Conservation (phyloP, 2,797 vertebrate species). For the Xenopus petersii region DNA sequence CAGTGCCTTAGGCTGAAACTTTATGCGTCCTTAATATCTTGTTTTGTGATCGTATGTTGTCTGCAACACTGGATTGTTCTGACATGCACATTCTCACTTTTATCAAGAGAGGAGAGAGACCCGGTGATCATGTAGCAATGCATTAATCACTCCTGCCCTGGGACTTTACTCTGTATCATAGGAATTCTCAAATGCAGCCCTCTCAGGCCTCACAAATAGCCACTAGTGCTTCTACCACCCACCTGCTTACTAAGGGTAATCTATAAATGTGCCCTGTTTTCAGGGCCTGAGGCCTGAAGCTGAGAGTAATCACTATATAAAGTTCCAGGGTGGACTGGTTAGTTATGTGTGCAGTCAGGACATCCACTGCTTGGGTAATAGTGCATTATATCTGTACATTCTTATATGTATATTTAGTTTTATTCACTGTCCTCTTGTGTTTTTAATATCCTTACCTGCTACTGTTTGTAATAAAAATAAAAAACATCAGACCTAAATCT, state of each 20-base stretch:
- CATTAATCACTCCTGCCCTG: constrained; percentile 42
- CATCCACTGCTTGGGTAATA: constrained; percentile 50
- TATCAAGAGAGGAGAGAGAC: constrained; percentile 65
- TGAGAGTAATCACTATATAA: neutral
- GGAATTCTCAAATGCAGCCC: no score
- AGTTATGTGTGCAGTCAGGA: constrained; percentile 58
- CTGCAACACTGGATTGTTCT: constrained; percentile 55
- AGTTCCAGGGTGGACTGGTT: constrained; percentile 15
- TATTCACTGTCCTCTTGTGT: constrained; percentile 52
- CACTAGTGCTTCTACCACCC: no score
- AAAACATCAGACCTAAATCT: no score
- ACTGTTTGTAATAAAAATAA: constrained; percentile 73
- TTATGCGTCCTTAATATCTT: neutral
- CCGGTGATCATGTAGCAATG: constrained; percentile 74
- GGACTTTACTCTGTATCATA: no score
- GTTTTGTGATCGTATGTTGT: neutral
- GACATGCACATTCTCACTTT: constrained; percentile 55
- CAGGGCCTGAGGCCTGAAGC: no score
- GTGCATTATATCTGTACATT: constrained; percentile 58
- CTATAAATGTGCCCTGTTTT: no score
- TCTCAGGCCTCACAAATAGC: no score
- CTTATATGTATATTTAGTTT: constrained; percentile 59
- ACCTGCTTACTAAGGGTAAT: no score
- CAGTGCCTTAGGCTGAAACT: constrained; percentile 1
- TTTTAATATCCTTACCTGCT: constrained; percentile 61